A percentile compares a stretch with the other conserved stretches of the same genome.
Conservation (phyloP, 2,888 invertebrate species). For the Orchesellides sinensis region DNA sequence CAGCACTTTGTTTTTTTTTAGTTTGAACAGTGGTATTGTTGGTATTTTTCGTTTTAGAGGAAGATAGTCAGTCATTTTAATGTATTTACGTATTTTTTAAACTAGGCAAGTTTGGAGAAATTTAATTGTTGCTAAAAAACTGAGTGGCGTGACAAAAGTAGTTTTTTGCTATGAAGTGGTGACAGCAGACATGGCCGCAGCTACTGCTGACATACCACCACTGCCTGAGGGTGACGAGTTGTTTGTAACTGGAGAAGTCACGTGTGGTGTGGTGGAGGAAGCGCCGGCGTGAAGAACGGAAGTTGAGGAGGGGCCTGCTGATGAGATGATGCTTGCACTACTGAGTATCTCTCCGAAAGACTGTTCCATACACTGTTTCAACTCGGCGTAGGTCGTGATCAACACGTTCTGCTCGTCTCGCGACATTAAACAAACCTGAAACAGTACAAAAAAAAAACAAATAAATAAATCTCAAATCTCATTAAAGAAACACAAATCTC, state of each 20-base stretch:
- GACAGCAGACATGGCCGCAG: conserved; percentile 3
- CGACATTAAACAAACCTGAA: conserved; percentile 95
- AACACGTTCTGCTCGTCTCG: conserved; percentile 97
- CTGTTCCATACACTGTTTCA: conserved; percentile 95
- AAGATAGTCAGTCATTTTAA: too few relatives aligned
- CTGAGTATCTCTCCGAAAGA: conserved; percentile 90
- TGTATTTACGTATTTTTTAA: too few relatives aligned
- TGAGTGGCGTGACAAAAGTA: too few relatives aligned
- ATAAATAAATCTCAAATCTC: too few relatives aligned
- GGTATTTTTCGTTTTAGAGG: too few relatives aligned
- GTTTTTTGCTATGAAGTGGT: conserved; percentile 8
- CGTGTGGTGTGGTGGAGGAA: background rate
- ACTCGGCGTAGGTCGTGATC: conserved; percentile 95
- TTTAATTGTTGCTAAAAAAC: too few relatives aligned
- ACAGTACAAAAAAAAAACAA: too few relatives aligned
- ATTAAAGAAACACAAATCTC: too few relatives aligned
- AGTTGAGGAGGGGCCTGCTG: background rate
- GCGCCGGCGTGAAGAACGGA: background rate
- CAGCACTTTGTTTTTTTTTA: too few relatives aligned
- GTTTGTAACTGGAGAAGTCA: background rate
- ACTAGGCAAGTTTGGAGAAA: too few relatives aligned
- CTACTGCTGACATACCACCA: background rate
- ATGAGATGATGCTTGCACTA: conserved; percentile 17
- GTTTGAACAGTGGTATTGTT: too few relatives aligned
- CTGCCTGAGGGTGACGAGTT: background rate